Evolutionary conservation across 2,888 invertebrate species (phyloP).

Genomic region (Oscheius sp.): DNA sequence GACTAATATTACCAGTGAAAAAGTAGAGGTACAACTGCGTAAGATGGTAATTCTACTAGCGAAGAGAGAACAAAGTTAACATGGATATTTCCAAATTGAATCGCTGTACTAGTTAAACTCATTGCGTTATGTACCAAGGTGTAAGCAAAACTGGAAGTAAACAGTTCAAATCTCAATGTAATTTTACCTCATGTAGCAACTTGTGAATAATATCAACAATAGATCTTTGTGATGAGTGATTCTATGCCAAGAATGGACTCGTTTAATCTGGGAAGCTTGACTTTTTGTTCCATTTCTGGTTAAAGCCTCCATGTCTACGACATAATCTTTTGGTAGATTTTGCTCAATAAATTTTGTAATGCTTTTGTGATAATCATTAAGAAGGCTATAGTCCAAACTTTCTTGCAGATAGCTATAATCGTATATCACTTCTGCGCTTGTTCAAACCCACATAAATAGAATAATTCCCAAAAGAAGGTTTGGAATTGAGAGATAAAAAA

Average conservation of each 20-base stretch:
- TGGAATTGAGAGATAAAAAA: slow-evolving; percentile 11
- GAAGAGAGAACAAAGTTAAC: slow-evolving; percentile 22
- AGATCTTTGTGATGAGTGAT: not conserved
- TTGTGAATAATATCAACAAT: not conserved
- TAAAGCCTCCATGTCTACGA: slow-evolving; percentile 7
- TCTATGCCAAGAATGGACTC: not conserved
- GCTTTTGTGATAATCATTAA: slow-evolving; percentile 13
- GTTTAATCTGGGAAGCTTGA: not conserved
- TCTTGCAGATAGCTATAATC: slow-evolving; percentile 27
- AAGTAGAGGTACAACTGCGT: slow-evolving; percentile 15
- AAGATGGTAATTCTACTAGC: slow-evolving; percentile 28
- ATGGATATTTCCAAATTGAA: slow-evolving; percentile 24
- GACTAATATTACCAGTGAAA: not conserved
- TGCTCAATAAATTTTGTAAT: not conserved
- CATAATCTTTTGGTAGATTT: not conserved
- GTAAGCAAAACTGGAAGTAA: slow-evolving; percentile 17
- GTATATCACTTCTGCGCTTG: not conserved
- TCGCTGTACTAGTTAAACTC: slow-evolving; percentile 23
- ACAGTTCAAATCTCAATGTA: not conserved
- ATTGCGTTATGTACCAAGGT: slow-evolving; percentile 28
- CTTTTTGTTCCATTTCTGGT: not conserved
- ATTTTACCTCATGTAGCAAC: slow-evolving; percentile 14
- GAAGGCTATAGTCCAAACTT: slow-evolving; percentile 16
- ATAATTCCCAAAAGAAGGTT: slow-evolving; percentile 10
- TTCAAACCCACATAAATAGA: not conserved